phyloP scores from a whole-genome alignment of 2,888 invertebrate genomes.

The Acanthosepion lycidas region DNA sequence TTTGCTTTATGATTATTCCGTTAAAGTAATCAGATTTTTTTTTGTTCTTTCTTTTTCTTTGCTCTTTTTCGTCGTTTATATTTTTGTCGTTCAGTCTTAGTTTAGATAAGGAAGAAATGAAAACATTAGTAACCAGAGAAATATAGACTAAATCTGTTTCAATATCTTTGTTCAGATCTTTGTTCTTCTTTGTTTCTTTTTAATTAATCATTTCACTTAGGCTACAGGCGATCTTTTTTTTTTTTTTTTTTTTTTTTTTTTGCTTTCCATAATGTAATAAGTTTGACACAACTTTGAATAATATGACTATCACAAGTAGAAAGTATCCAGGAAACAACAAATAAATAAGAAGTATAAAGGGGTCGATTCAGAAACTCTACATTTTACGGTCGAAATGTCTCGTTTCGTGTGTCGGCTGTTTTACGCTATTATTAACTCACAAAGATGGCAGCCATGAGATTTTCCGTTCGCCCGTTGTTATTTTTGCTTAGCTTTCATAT shows the following conservation, averaged over 20 bases:
- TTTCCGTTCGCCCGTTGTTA: too few species aligned
- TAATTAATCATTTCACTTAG: background rate
- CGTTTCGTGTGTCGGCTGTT: too few species aligned
- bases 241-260: too few species aligned
- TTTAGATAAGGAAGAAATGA: background rate
- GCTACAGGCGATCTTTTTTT: background rate
- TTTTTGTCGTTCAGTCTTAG: background rate
- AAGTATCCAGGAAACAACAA: too few species aligned
- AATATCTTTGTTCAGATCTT: background rate
- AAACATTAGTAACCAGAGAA: background rate
- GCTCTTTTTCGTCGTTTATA: background rate
- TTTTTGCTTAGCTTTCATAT: too few species aligned
- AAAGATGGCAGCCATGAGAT: too few species aligned
- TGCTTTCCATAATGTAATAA: background rate
- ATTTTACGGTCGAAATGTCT: too few species aligned
- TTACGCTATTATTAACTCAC: too few species aligned
- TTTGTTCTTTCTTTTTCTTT: too few species aligned
- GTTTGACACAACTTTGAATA: background rate
- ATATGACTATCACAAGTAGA: background rate
- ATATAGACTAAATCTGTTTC: background rate
- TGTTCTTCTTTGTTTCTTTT: too few species aligned
- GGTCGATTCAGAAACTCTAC: too few species aligned
- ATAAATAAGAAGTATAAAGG: too few species aligned
- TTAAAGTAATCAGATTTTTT: background rate
- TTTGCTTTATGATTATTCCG: conserved; percentile 15